Percentiles rank a stretch among this genome's conserved stretches.
Conservation (phyloP, 1,140 invertebrate species). For the Elymnias hypermnestra region DNA sequence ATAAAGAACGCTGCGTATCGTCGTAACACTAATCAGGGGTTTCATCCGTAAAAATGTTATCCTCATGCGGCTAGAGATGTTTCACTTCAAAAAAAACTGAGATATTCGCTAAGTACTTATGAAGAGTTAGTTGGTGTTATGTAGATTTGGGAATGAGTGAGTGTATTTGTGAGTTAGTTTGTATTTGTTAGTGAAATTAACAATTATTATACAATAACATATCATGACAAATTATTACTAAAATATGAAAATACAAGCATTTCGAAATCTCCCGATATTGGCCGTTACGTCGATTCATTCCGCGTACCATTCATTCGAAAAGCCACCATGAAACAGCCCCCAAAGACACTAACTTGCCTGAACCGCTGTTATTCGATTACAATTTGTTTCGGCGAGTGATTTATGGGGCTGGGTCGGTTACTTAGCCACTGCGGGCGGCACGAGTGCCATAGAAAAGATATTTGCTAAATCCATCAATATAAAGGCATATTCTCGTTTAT, state of each 20-base stretch:
- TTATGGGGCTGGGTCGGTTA: slow-evolving; percentile 27
- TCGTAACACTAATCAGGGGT: too few relatives aligned
- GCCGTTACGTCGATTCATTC: slow-evolving; percentile 11
- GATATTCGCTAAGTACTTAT: too few relatives aligned
- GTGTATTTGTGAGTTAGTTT: too few relatives aligned
- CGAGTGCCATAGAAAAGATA: slow-evolving; percentile 12
- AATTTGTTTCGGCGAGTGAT: slow-evolving; percentile 47
- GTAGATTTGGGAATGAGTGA: too few relatives aligned
- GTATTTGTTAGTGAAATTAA: too few relatives aligned
- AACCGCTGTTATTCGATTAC: slow-evolving; percentile 43
- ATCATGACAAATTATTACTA: too few relatives aligned
- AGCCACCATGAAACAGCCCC: slow-evolving; percentile 10
- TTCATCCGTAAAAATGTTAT: too few relatives aligned
- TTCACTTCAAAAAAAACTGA: too few relatives aligned
- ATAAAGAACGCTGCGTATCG: too few relatives aligned
- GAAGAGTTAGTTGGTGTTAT: too few relatives aligned
- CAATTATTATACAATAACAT: too few relatives aligned
- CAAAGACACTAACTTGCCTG: slow-evolving; percentile 10
- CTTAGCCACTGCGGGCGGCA: slow-evolving; percentile 12
- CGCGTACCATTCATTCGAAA: slow-evolving; percentile 14
- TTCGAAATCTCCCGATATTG: slow-evolving; percentile 15
- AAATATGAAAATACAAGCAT: slow-evolving; percentile 16
- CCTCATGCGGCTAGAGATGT: too few relatives aligned
- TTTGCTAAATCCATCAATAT: slow-evolving; percentile 5
- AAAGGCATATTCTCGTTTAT: not conserved